phyloP scores from a whole-genome alignment of 2,888 invertebrate genomes.

The Cosmia trapezina region DNA sequence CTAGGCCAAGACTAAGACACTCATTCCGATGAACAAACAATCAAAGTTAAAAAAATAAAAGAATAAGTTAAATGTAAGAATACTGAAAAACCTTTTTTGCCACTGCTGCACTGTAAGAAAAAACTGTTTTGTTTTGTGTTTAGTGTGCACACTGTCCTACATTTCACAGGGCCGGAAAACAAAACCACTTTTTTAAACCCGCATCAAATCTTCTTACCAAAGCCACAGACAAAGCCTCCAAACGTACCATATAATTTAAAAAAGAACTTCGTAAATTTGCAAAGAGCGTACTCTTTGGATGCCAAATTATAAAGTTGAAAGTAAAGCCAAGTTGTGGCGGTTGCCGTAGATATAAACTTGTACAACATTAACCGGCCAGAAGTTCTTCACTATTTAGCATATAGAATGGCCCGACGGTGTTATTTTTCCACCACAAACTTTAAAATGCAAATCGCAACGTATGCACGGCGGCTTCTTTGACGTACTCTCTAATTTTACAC shows the following conservation, averaged over 20 bases:
- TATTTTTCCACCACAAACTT: conserved; percentile 80
- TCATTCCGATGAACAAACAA: neutral
- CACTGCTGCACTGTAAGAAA: neutral
- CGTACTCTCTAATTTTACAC: conserved; percentile 65
- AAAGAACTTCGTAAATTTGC: conserved; percentile 40
- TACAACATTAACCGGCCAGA: conserved; percentile 72
- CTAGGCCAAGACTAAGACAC: no score
- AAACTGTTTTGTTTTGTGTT: neutral
- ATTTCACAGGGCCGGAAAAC: neutral
- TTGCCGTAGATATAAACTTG: conserved; percentile 72
- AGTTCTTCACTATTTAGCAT: conserved; percentile 78
- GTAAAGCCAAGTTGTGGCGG: conserved; percentile 57
- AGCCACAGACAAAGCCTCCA: conserved; percentile 33
- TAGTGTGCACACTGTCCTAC: neutral
- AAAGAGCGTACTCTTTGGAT: conserved; percentile 30
- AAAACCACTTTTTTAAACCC: conserved; percentile 6
- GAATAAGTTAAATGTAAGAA: neutral
- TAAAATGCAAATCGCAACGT: conserved; percentile 80
- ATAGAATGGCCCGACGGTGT: conserved; percentile 75
- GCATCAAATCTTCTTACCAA: conserved; percentile 23
- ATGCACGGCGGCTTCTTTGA: conserved; percentile 71
- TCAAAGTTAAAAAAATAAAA: no score
- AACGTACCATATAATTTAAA: conserved; percentile 25
- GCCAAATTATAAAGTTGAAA: conserved; percentile 59
- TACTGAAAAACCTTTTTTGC: neutral